phyloP scores from a whole-genome alignment of 2,888 invertebrate species.

The Machimus atricapillus region DNA sequence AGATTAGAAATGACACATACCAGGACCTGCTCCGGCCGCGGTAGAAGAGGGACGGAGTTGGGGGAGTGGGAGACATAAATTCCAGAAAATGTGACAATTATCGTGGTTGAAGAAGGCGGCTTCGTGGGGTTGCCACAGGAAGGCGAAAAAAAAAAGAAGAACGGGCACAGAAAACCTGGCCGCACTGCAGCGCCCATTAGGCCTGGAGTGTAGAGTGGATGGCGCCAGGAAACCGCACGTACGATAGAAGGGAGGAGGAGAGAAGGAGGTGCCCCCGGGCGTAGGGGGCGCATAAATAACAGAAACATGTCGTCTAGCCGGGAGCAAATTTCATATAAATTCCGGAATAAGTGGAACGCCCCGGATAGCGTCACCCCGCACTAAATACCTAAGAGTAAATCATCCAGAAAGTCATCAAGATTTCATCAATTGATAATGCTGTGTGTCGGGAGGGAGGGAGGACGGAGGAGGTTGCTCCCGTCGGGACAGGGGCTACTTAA shows the following conservation, averaged over 20 bases:
- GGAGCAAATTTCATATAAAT: constrained; percentile 40
- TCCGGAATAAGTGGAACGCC: constrained; percentile 36
- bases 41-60: not conserved
- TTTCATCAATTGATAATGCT: constrained; percentile 48
- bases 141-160: not conserved
- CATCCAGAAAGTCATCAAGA: constrained; percentile 49
- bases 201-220: not conserved
- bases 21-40: not conserved
- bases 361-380: constrained; percentile 33
- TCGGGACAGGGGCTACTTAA: constrained; percentile 13
- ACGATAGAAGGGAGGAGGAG: too few relatives aligned
- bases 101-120: not conserved
- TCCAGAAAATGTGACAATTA: constrained; percentile 39
- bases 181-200: constrained; percentile 15
- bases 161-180: not conserved
- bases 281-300: constrained; percentile 40
- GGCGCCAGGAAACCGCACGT: constrained; percentile 22
- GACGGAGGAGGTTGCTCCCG: not conserved
- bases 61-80: constrained; percentile 16
- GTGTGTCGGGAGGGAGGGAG: not conserved
- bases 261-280: not conserved
- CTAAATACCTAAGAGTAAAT: constrained; percentile 46
- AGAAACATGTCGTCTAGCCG: constrained; percentile 30
- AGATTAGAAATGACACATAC: constrained; percentile 29
- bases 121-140: not conserved